phyloP scores from a whole-genome alignment of 2,888 invertebrate genomes.

The Papilio protenor region DNA sequence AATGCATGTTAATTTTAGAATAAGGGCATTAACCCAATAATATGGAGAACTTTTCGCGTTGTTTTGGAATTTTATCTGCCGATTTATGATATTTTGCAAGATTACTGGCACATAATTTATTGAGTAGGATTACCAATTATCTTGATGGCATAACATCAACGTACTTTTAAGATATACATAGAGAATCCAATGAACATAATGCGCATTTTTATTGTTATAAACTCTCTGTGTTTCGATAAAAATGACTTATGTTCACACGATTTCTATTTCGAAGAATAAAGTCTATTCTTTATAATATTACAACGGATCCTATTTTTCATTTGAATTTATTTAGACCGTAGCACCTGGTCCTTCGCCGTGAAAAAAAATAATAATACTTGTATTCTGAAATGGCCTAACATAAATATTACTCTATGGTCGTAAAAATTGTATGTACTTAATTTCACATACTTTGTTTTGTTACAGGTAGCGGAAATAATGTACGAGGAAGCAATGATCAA shows the following conservation, averaged over 20 bases:
- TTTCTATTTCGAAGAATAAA: neutral
- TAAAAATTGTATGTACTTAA: no score
- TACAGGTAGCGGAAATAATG: conserved; percentile 42
- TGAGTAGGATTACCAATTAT: neutral
- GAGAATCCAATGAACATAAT: neutral
- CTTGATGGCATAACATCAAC: neutral
- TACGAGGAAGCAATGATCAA: conserved; percentile 28
- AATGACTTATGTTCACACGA: neutral
- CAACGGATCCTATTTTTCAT: neutral
- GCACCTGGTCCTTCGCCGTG: neutral
- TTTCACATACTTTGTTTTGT: no score
- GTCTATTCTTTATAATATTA: neutral
- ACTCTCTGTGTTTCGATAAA: neutral
- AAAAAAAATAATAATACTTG: neutral
- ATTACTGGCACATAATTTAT: neutral
- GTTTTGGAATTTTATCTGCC: neutral
- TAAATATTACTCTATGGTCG: no score
- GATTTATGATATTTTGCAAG: neutral
- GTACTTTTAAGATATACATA: neutral
- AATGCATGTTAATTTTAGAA: neutral
- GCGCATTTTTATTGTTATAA: neutral
- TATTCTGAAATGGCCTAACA: neutral
- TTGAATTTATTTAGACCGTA: neutral
- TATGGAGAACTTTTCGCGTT: neutral
- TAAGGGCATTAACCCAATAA: neutral